Conservation (phyloP, 2,888 invertebrate genomes). For the Eristalinus sepulchralis region DNA sequence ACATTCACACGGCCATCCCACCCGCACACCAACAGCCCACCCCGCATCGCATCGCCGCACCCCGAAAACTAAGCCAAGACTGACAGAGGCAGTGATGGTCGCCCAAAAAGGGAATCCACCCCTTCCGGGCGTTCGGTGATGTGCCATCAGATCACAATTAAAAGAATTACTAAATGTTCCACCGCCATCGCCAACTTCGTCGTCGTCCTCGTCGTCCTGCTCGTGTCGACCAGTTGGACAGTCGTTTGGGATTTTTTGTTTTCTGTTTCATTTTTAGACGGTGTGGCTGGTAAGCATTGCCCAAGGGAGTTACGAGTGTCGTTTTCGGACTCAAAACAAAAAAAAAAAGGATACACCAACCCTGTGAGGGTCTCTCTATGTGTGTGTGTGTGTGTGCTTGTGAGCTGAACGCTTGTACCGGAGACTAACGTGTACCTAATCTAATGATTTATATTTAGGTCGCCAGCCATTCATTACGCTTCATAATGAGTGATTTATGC, state of each 20-base stretch:
- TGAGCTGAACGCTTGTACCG: constrained; percentile 10
- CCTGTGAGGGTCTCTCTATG: constrained; percentile 47
- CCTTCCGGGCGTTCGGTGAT: constrained; percentile 70
- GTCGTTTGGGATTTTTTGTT: constrained; percentile 24
- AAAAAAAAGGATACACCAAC: constrained; percentile 25
- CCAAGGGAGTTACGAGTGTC: constrained; percentile 66
- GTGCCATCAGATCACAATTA: constrained; percentile 72
- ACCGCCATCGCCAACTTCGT: constrained; percentile 38
- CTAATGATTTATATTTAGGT: constrained; percentile 81
- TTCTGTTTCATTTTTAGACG: constrained; percentile 5
- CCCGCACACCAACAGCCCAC: not conserved
- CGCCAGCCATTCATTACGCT: constrained; percentile 82
- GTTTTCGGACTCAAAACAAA: constrained; percentile 46
- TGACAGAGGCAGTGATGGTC: constrained; percentile 8
- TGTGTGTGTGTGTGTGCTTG: constrained; percentile 38
- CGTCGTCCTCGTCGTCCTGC: constrained; percentile 33
- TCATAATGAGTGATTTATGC: constrained; percentile 82
- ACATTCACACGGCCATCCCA: constrained; percentile 21
- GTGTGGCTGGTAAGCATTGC: constrained; percentile 48
- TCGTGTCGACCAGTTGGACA: not conserved
- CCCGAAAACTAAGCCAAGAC: constrained; percentile 9
- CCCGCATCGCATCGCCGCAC: not conserved
- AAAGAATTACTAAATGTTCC: constrained; percentile 71
- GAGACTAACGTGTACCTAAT: constrained; percentile 76
- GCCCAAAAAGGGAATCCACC: constrained; percentile 61